Conservation (phyloP, 2,888 invertebrate genomes). For the Barypeithes pellucidus region DNA sequence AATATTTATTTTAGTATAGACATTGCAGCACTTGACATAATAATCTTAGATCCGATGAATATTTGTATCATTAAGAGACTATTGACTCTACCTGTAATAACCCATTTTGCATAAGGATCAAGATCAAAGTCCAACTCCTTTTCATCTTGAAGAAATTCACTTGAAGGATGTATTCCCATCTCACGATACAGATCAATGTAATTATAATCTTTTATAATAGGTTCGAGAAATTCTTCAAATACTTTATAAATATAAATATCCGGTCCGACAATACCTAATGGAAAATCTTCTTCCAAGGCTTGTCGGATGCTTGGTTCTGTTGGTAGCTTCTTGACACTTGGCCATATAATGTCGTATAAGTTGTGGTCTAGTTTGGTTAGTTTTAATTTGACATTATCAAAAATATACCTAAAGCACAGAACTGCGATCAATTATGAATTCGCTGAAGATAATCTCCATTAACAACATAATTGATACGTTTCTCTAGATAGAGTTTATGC, state of each 20-base stretch:
- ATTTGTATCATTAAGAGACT: not conserved
- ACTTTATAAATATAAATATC: slow-evolving; percentile 90
- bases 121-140: slow-evolving; percentile 66
- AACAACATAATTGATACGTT: not conserved
- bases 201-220: slow-evolving; percentile 86
- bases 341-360: slow-evolving; percentile 91
- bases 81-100: slow-evolving; percentile 74
- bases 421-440: not conserved
- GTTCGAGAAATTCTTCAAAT: slow-evolving; percentile 87
- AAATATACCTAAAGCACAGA: slow-evolving; percentile 77
- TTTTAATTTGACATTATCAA: slow-evolving; percentile 82
- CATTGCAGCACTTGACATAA: not conserved
- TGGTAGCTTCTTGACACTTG: slow-evolving; percentile 86
- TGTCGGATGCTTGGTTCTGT: slow-evolving; percentile 73
- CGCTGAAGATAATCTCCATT: too few relatives aligned
- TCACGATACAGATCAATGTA: slow-evolving; percentile 80
- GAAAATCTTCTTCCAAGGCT: slow-evolving; percentile 81
- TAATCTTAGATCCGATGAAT: too few relatives aligned
- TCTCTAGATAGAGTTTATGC: not conserved
- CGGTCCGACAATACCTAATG: slow-evolving; percentile 85
- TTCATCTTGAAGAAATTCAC: slow-evolving; percentile 69
- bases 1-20: too few relatives aligned
- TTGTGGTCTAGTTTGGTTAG: slow-evolving; percentile 89
- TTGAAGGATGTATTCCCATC: slow-evolving; percentile 77
- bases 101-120: slow-evolving; percentile 79